phyloP scores from a whole-genome alignment of 2,888 invertebrate genomes.

The Andrena hattorfiana region DNA sequence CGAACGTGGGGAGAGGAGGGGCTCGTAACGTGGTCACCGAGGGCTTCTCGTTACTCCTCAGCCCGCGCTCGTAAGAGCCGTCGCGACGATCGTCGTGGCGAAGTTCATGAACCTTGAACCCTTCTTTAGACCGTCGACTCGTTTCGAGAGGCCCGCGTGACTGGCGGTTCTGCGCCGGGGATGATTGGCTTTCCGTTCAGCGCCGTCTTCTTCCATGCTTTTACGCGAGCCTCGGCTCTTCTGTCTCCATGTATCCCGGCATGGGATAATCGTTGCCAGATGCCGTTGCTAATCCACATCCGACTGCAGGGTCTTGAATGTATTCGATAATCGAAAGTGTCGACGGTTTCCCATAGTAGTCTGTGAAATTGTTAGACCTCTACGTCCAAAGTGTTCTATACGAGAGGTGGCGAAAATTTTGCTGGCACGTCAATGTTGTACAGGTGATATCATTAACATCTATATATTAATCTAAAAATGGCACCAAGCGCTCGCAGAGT shows the following conservation, averaged over 20 bases:
- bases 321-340: no score
- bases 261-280: not conserved
- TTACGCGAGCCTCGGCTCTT: not conserved
- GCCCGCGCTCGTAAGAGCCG: constrained; percentile 68
- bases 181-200: constrained; percentile 66
- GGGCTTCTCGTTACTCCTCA: constrained; percentile 57
- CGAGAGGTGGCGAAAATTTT: no score
- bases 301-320: no score
- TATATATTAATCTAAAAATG: no score
- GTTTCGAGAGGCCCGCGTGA: constrained; percentile 76
- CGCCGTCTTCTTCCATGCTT: not conserved
- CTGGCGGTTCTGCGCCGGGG: constrained; percentile 61
- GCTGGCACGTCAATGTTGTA: no score
- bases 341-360: no score
- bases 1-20: constrained; percentile 15
- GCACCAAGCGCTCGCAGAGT: no score
- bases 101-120: constrained; percentile 83
- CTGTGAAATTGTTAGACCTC: no score
- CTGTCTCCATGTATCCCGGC: not conserved
- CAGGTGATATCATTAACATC: no score
- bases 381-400: no score
- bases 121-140: constrained; percentile 75
- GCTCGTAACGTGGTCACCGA: constrained; percentile 13
- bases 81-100: constrained; percentile 79
- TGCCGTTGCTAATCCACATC: not conserved